Percentiles rank a stretch among this genome's conserved stretches.
These are phyloP conservation scores for Tauraco erythrolophus DNA, from an alignment of 2,113 vertebrate species.

Conservation along the genomic window DNA sequence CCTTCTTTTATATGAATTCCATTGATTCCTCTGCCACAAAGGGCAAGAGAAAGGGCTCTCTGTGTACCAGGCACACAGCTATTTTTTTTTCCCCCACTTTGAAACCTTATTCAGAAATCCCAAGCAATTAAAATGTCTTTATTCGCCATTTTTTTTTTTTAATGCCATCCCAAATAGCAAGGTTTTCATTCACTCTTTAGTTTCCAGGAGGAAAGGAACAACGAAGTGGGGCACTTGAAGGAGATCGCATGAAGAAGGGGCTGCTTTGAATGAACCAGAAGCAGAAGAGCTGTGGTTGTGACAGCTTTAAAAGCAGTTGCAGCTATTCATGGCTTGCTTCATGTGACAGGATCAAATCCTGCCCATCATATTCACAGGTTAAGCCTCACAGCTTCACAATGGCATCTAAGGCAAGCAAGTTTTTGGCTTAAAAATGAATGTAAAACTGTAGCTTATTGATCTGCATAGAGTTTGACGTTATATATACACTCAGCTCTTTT, in stretches of 20 bases:
- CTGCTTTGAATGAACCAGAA: background rate
- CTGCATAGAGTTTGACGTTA: background rate
- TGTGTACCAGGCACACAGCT: conserved; percentile 75
- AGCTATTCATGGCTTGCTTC: background rate
- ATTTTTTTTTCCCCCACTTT: conserved; percentile 16
- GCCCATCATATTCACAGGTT: background rate
- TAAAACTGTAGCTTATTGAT: background rate
- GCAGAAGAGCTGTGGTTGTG: background rate
- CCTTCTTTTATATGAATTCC: conserved; percentile 72
- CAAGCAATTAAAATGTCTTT: conserved; percentile 52
- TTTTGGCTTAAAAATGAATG: background rate
- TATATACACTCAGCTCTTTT: background rate
- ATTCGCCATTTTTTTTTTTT: background rate
- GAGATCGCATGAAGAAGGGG: background rate
- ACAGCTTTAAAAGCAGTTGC: background rate
- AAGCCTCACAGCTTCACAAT: background rate
- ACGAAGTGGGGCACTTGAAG: background rate
- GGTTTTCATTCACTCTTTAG: conserved; percentile 51
- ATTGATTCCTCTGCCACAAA: conserved; percentile 68
- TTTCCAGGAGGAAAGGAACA: background rate
- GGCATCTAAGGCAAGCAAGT: background rate
- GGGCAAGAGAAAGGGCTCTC: conserved; percentile 60
- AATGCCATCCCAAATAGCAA: conserved; percentile 10
- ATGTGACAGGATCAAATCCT: background rate
- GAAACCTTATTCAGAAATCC: conserved; percentile 53